Evolutionary conservation across 2,888 invertebrate genomes (phyloP), one percentile per base, ranked within the genome.

Genomic region (Cyclophora punctaria): DNA sequence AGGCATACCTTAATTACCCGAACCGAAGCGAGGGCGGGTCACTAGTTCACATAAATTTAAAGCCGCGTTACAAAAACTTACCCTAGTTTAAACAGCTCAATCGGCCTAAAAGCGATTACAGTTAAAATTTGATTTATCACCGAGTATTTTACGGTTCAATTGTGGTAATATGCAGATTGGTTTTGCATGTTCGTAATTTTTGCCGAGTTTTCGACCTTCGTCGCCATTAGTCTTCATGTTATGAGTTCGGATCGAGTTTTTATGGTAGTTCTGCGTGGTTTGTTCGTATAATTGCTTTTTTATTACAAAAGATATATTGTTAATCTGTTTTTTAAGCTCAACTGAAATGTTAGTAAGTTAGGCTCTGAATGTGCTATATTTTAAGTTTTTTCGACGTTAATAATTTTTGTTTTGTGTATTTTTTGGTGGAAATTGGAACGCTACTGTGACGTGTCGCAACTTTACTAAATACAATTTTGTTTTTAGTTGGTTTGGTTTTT

Each of bases 191-290:
- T 56, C 45, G 59, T 55, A 57, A 58, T 59, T 61, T 62, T 56
- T 56, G 57, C 60, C 34, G 51, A 51, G 51, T 53, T 56, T 57
- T 51, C 55, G 46, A 50, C 47, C 50, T 57, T 52, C 55, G 44
- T 48, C 47, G 50, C 58, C 62, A 57, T 60, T 56, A 64, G 59
- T 60, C 49, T 55, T 56, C 49, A 51, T 50, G 56, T 60, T 62
- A 60, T 55, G 60, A 61, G 59, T 57, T 60, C 34, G 54, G 44
- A 51, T 56, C 56, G 53, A 60, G 60, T 61, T 61, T 60, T 61
- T 59, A 61, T 59, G 59, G 57, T 59, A 55, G 56, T 59, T 61
- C 59, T 59, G 61, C 61, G 61, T 61, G 59, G 57, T 56, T 56
- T 44, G 44, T 42, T 51, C 55, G 56, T 57, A 58, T 61, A 57